A percentile compares a stretch with the other conserved stretches of the same genome.
These are phyloP conservation scores for Drosophila ambigua DNA, from an alignment of 1,140 invertebrate genomes.

Conservation along the genomic window DNA sequence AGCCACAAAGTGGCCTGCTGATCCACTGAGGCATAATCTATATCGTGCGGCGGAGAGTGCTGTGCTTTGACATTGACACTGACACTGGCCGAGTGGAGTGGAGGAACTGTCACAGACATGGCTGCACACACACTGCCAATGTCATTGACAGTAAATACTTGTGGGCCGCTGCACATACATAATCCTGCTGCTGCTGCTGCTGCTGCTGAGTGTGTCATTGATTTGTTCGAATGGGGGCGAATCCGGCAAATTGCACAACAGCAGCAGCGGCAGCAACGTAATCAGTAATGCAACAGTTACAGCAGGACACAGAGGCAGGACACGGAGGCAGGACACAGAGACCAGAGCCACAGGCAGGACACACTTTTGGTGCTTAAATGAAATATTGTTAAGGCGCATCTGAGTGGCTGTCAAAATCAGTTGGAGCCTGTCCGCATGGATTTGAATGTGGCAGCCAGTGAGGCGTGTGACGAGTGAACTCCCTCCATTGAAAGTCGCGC, in stretches of 20 bases:
- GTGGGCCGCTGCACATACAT: too few relatives aligned
- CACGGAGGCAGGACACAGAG: background rate
- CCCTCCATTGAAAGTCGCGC: too few relatives aligned
- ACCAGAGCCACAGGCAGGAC: background rate
- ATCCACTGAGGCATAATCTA: too few relatives aligned
- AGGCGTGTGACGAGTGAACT: conserved; percentile 9
- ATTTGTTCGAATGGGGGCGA: conserved; percentile 62
- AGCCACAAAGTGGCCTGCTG: too few relatives aligned
- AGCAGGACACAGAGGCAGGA: background rate
- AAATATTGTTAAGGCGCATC: background rate
- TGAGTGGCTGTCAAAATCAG: conserved; percentile 67
- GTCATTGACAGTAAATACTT: too few relatives aligned
- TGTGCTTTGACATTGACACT: conserved; percentile 17
- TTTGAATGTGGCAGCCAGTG: conserved; percentile 30
- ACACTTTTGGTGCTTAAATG: background rate
- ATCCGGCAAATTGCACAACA: conserved; percentile 69
- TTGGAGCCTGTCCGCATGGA: conserved; percentile 46
- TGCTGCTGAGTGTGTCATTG: conserved; percentile 37
- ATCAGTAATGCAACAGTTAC: conserved; percentile 59
- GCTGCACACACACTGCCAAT: too few relatives aligned
- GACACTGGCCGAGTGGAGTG: background rate
- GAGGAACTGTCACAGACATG: too few relatives aligned
- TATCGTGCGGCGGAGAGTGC: too few relatives aligned
- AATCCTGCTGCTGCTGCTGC: too few relatives aligned
- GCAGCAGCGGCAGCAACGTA: conserved; percentile 17